Evolutionary conservation across 2,888 invertebrate species (phyloP), one percentile per base, ranked within the genome.

Genomic region (Drosophila mimica): DNA sequence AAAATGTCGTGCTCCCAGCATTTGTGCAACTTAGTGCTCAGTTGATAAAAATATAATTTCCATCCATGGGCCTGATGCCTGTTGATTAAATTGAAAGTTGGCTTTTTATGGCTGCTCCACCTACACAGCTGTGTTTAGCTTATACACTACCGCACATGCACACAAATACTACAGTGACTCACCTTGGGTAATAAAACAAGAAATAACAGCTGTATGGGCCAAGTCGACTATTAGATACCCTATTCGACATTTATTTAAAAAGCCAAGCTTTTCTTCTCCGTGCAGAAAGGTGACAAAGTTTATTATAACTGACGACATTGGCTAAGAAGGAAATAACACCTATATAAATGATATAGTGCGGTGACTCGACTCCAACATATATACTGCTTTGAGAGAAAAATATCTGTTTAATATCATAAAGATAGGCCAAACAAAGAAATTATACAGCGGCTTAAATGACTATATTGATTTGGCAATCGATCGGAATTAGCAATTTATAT

Each of bases 121-220:
- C 54, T 7, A 20, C 34, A 34, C 34, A 68, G 4, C 51, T 51
- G 70, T 48, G 52, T 34, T 33, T n/a, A 38, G 4, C 30, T 43
- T 7, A 51, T 40, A 54, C 40, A 74, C 20, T n/a, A 9, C 25
- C 52, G 25, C 58, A 53, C 67, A 57, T 53, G 48, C 38, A 15
- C 30, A 53, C 34, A 54, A 31, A 53, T 40, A 40, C 36, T 4
- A 13, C 15, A 53, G 49, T 79, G 63, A 74, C 34, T 66, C 67
- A 79, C 25, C 20, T 40, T 15, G 31, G 43, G 25, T n/a, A 13
- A 56, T 28, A 38, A n/a, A 28, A 17, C n/a, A 13, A 28, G 7
- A 28, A 38, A n/a, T n/a, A 56, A 40, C 25, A 36, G 34, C n/a
- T n/a, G 9, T 38, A 13, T 38, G n/a, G 13, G 30, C 13, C 13